Conservation (phyloP, 2,888 invertebrate species). For the Tenthredo amoena region DNA sequence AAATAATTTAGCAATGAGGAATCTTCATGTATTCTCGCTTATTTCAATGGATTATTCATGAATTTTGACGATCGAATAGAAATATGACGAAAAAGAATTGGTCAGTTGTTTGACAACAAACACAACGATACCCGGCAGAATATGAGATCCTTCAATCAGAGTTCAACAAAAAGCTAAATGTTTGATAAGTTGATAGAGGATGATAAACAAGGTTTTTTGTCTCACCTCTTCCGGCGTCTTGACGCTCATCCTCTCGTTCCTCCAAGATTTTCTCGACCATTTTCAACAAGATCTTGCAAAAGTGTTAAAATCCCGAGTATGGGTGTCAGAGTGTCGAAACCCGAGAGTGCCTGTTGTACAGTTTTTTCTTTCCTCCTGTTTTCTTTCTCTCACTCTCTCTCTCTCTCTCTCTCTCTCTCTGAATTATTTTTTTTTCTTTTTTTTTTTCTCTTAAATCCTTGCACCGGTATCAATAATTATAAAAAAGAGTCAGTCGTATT, state of each 20-base stretch:
- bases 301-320: constrained; percentile 2
- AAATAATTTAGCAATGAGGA: not conserved
- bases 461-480: constrained; percentile 73
- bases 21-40: not conserved
- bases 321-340: constrained; percentile 13
- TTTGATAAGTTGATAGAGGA: constrained; percentile 47
- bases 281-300: constrained; percentile 60
- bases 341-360: constrained; percentile 34
- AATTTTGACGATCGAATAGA: not conserved
- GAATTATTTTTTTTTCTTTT: not conserved
- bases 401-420: not conserved
- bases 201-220: not conserved
- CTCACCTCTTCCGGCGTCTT: constrained; percentile 70
- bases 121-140: not conserved
- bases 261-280: constrained; percentile 86
- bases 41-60: not conserved
- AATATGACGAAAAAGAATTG: not conserved
- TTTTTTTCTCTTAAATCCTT: constrained; percentile 52
- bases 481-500: constrained; percentile 78
- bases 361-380: constrained; percentile 41
- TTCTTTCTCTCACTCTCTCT: not conserved
- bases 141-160: not conserved
- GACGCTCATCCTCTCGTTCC: constrained; percentile 80
- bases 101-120: constrained; percentile 37
- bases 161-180: constrained; percentile 37